Evolutionary conservation across 1,140 invertebrate genomes (phyloP), one percentile per base, ranked within the genome.

Genomic region (Cherax quadricarinatus): DNA sequence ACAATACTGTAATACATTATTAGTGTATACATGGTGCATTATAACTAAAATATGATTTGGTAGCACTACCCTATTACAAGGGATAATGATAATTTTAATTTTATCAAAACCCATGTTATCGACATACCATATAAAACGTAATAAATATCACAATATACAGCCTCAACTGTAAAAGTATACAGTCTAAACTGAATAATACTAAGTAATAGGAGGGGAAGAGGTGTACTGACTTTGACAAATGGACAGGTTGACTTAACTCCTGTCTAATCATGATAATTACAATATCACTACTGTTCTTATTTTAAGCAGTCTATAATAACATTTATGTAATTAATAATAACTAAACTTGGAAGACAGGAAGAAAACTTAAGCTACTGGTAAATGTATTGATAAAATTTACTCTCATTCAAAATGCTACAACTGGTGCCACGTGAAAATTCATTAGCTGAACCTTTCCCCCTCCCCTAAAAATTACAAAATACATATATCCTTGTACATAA

Each of bases 121-220:
- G 48, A 78, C 51, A 91, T 24, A 57, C 84, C 73, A 51, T 91
- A 86, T 62, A 91, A 90, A 91, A 91, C 82, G 30, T 60, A 79
- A 57, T 78, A 84, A 81, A 91, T 91, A 91, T 91, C 89, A 91
- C 89, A 91, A 79, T 78, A 86, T 91, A 75, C 88, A 90, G 88
- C 88, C 78, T 62, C 49, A 16, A 90, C 66, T 60, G 30, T 48
- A 85, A 73, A 85, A 60, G 30, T 51, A 57, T 82, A 41, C 24
- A 75, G 66, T 48, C 24, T 81, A 12, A 12, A 53, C 16, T 30
- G 21, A 41, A 53, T 60, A 66, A 48, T 81, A 66, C 53, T 30
- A 70, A 89, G 21, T 60, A 30, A 16, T 21, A 41, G 53, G 24
- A 70, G 30, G 41, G n/a, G 60, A 70, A 51, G 4, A 84, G 49